These are phyloP conservation scores for Drosophila formosana DNA, from an alignment of 2,888 invertebrate genomes.

Conservation along the genomic window DNA sequence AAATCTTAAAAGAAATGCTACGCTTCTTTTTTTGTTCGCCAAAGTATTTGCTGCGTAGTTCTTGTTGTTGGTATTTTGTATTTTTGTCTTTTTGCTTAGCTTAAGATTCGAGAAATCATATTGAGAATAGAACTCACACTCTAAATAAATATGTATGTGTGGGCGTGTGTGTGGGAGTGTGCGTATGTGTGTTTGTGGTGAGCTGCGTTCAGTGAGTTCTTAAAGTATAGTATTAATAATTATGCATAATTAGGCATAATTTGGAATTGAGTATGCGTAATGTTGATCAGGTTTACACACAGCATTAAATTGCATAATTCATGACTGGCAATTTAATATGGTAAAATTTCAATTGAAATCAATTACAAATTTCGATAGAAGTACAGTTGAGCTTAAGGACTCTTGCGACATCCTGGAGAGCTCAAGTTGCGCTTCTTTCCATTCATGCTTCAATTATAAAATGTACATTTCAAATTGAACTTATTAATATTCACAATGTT, in stretches of 20 bases:
- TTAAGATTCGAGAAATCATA: conserved; percentile 45
- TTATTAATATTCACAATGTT: conserved; percentile 49
- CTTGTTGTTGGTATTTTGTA: neutral
- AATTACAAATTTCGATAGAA: conserved; percentile 7
- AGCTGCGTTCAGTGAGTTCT: conserved; percentile 40
- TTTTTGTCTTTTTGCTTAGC: conserved; percentile 53
- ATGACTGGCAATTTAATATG: conserved; percentile 47
- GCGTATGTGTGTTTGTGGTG: conserved; percentile 14
- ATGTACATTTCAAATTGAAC: conserved; percentile 24
- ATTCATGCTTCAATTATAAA: neutral
- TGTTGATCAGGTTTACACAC: conserved; percentile 28
- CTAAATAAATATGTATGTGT: conserved; percentile 32
- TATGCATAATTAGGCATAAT: conserved; percentile 46
- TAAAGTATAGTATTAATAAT: conserved; percentile 15
- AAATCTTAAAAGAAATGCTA: conserved; percentile 22
- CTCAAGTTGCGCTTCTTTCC: conserved; percentile 19
- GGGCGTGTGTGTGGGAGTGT: neutral
- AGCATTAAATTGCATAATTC: conserved; percentile 51
- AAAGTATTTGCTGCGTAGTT: conserved; percentile 18
- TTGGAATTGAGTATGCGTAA: conserved; percentile 65
- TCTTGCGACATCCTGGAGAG: conserved; percentile 5
- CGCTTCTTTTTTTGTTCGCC: conserved; percentile 24
- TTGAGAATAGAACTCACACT: conserved; percentile 26
- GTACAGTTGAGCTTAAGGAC: conserved; percentile 22
- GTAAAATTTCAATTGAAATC: conserved; percentile 9